A percentile compares a stretch with the other conserved stretches of the same genome.
These are phyloP conservation scores for Aplodontia rufa DNA, from an alignment of 2,113 vertebrate species.

Conservation along the genomic window DNA sequence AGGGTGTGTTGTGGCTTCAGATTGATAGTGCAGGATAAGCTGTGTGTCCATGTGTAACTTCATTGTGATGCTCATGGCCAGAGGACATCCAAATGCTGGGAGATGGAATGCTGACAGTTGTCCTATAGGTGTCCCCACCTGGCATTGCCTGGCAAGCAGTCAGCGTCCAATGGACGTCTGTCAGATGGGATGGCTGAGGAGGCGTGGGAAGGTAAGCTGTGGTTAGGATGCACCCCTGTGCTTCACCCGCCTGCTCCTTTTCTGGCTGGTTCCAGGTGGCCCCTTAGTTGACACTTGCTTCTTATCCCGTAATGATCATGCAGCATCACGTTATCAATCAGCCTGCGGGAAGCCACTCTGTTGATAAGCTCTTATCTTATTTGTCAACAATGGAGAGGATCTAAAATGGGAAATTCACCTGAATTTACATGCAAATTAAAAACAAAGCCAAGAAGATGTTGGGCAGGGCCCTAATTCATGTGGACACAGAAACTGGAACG, in stretches of 20 bases:
- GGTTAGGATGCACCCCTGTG: too few relatives aligned
- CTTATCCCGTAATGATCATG: too few relatives aligned
- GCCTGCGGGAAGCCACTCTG: constrained; percentile 9
- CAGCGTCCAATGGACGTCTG: too few relatives aligned
- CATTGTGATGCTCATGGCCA: not conserved
- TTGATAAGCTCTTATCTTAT: constrained; percentile 63
- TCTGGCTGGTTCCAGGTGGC: too few relatives aligned
- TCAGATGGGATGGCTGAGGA: too few relatives aligned
- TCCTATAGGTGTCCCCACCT: not conserved
- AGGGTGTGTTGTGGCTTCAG: not conserved
- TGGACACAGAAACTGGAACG: constrained; percentile 40
- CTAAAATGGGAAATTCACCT: constrained; percentile 58
- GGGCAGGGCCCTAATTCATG: constrained; percentile 66
- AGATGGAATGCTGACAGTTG: not conserved
- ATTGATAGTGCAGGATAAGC: not conserved
- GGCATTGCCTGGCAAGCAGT: not conserved
- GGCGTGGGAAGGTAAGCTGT: too few relatives aligned
- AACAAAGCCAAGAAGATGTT: constrained; percentile 40
- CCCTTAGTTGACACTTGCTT: too few relatives aligned
- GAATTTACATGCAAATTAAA: constrained; percentile 81
- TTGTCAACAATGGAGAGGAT: constrained; percentile 69
- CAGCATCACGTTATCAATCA: constrained; percentile 39
- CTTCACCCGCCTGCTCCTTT: too few relatives aligned
- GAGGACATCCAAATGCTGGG: not conserved
- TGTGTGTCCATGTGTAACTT: not conserved